phyloP scores from a whole-genome alignment of 2,888 invertebrate genomes.

The Synanthedon formicaeformis region DNA sequence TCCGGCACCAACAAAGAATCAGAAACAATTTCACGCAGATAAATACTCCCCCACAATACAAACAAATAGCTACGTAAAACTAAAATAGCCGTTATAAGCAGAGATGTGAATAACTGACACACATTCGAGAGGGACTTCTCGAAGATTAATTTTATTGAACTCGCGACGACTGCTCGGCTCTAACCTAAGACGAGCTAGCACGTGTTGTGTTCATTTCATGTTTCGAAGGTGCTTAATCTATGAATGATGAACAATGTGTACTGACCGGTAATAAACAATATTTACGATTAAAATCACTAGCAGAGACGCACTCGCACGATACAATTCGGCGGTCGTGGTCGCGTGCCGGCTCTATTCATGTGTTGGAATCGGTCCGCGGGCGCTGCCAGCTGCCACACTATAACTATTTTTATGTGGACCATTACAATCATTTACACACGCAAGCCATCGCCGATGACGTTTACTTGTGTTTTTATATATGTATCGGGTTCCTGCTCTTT shows the following conservation, averaged over 20 bases:
- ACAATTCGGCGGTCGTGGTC: neutral
- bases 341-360: conserved; percentile 1
- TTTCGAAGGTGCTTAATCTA: neutral
- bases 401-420: conserved; percentile 15
- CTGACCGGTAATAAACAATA: neutral
- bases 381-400: conserved; percentile 4
- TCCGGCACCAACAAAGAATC: neutral
- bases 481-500: neutral
- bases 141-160: conserved; percentile 29
- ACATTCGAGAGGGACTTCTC: conserved; percentile 25
- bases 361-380: neutral
- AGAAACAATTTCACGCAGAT: conserved; percentile 18
- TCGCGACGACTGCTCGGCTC: conserved; percentile 8
- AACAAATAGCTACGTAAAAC: conserved; percentile 28
- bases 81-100: conserved; percentile 43
- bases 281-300: neutral
- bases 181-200: conserved; percentile 1
- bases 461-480: neutral
- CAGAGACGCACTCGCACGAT: neutral
- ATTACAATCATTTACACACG: conserved; percentile 13
- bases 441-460: neutral
- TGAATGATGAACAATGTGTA: neutral
- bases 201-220: too few relatives aligned
- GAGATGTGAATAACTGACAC: conserved; percentile 47
- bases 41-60: conserved; percentile 22